Conservation (phyloP, 2,113 vertebrate genomes). For the Sturnus vulgaris region DNA sequence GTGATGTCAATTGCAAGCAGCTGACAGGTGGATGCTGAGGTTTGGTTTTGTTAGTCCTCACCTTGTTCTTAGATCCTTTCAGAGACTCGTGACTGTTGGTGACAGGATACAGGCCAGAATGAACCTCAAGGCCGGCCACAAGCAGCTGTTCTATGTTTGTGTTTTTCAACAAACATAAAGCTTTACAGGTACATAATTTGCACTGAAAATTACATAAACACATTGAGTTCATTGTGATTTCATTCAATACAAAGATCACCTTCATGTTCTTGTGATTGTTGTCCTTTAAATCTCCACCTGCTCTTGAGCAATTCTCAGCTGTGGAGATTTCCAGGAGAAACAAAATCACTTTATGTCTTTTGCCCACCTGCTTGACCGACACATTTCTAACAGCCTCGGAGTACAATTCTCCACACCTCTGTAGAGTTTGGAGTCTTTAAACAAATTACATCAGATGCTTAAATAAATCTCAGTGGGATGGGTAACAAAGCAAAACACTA, state of each 20-base stretch:
- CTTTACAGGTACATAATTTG: fast-evolving
- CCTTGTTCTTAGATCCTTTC: not conserved
- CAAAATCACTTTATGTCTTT: not conserved
- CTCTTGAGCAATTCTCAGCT: not conserved
- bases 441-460: not conserved
- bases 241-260: not conserved
- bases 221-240: not conserved
- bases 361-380: not conserved
- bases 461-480: not conserved
- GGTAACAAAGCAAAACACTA: not conserved
- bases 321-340: not conserved
- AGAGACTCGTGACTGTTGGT: fast-evolving
- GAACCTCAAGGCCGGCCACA: not conserved
- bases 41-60: not conserved
- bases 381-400: not conserved
- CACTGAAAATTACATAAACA: not conserved
- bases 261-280: not conserved
- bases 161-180: not conserved
- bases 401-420: not conserved
- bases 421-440: not conserved
- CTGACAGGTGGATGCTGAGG: fast-evolving
- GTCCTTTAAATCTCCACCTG: not conserved
- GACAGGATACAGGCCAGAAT: not conserved
- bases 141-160: not conserved
- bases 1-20: not conserved